phyloP scores from a whole-genome alignment of 2,888 invertebrate genomes.

The Artemia sinica region DNA sequence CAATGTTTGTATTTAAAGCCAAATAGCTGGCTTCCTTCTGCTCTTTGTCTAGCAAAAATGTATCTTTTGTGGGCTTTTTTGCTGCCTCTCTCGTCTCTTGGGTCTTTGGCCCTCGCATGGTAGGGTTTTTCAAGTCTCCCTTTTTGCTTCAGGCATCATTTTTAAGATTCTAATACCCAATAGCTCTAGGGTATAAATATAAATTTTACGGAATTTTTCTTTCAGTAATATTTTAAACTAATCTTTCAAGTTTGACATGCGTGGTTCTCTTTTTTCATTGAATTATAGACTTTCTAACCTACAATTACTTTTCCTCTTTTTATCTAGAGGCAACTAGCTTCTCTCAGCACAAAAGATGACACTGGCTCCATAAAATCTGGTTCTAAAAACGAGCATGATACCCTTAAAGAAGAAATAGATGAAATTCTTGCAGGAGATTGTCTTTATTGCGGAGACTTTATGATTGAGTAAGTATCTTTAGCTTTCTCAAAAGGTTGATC shows the following conservation, averaged over 20 bases:
- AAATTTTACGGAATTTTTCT: background rate
- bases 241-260: background rate
- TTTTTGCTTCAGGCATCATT: too few relatives aligned
- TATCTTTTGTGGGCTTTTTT: too few relatives aligned
- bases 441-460: constrained; percentile 74
- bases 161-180: too few relatives aligned
- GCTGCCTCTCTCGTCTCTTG: too few relatives aligned
- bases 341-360: constrained; percentile 37
- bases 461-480: constrained; percentile 46
- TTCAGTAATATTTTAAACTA: background rate
- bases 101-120: too few relatives aligned
- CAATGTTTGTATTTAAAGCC: too few relatives aligned
- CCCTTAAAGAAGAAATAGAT: constrained; percentile 63
- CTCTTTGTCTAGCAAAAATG: too few relatives aligned
- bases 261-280: too few relatives aligned
- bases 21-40: too few relatives aligned
- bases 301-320: background rate
- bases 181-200: background rate
- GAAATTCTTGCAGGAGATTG: constrained; percentile 79
- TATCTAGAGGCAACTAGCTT: constrained; percentile 43
- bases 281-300: too few relatives aligned
- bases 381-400: constrained; percentile 42
- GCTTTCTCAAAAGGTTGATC: constrained; percentile 16
- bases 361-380: constrained; percentile 32
- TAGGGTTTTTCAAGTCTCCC: too few relatives aligned